phyloP scores from a whole-genome alignment of 2,113 vertebrate genomes.

The Periophthalmodon schlosseri region DNA sequence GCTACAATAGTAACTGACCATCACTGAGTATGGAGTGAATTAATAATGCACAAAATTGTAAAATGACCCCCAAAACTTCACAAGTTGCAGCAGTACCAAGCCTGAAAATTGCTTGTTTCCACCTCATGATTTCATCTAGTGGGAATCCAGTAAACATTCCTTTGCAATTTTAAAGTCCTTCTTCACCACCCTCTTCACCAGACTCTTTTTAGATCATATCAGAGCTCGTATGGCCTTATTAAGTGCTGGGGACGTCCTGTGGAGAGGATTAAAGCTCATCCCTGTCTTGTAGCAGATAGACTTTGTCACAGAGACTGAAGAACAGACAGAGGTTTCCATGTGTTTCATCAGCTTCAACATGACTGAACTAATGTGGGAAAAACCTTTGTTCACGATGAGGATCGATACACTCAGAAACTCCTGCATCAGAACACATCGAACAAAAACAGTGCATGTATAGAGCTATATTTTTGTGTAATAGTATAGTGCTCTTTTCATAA shows the following conservation, averaged over 20 bases:
- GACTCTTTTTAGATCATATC: not conserved
- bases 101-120: too few species aligned
- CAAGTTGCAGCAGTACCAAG: not conserved
- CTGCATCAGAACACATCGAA: not conserved
- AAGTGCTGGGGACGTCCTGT: constrained; percentile 25
- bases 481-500: not conserved
- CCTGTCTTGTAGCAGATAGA: constrained; percentile 22
- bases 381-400: not conserved
- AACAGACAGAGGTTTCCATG: constrained; percentile 22
- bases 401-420: not conserved
- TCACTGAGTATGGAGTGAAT: too few species aligned
- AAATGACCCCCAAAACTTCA: not conserved
- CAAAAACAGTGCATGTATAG: not conserved
- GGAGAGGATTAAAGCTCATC: constrained; percentile 45
- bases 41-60: too few species aligned
- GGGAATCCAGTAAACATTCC: too few species aligned
- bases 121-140: too few species aligned
- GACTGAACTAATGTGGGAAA: not conserved
- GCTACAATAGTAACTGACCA: too few species aligned
- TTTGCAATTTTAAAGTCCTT: too few species aligned
- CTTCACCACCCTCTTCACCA: not conserved
- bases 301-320: constrained; percentile 29
- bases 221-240: not conserved
- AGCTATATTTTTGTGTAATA: not conserved
- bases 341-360: constrained; percentile 44